Evolutionary conservation across 1,140 invertebrate genomes (phyloP).

Genomic region (Potamilus streckersoni): DNA sequence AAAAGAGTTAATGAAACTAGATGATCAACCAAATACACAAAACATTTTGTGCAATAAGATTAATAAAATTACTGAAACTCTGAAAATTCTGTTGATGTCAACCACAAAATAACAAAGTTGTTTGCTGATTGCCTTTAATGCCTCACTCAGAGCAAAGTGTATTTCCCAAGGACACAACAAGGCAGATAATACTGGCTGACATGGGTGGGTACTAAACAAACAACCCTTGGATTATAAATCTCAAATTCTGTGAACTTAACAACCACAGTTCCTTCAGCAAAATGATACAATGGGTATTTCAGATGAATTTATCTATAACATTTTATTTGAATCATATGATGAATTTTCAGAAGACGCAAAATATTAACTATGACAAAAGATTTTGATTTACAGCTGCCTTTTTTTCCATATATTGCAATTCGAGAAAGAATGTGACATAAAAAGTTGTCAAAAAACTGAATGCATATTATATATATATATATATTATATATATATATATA

Average conservation of each 20-base stretch:
- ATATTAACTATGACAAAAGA: background rate
- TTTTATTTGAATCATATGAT: background rate
- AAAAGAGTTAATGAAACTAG: too few species aligned
- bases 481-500: too few species aligned
- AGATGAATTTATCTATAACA: background rate
- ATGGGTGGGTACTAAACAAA: too few species aligned
- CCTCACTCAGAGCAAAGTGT: too few species aligned
- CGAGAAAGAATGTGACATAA: background rate
- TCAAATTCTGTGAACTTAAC: too few species aligned
- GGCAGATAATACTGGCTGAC: too few species aligned
- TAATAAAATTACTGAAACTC: background rate
- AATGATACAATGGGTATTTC: background rate
- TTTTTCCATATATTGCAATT: background rate
- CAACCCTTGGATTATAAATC: too few species aligned
- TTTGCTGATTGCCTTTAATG: too few species aligned
- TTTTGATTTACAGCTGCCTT: background rate
- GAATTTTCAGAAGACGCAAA: background rate
- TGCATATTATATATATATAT: too few species aligned
- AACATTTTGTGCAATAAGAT: background rate
- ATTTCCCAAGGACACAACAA: too few species aligned
- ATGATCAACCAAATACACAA: background rate
- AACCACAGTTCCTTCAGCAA: too few species aligned
- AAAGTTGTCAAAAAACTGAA: background rate
- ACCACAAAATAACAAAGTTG: too few species aligned
- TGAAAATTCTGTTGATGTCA: background rate